Evolutionary conservation across 2,888 invertebrate genomes (phyloP).

Genomic region (Drosophila borborema): DNA sequence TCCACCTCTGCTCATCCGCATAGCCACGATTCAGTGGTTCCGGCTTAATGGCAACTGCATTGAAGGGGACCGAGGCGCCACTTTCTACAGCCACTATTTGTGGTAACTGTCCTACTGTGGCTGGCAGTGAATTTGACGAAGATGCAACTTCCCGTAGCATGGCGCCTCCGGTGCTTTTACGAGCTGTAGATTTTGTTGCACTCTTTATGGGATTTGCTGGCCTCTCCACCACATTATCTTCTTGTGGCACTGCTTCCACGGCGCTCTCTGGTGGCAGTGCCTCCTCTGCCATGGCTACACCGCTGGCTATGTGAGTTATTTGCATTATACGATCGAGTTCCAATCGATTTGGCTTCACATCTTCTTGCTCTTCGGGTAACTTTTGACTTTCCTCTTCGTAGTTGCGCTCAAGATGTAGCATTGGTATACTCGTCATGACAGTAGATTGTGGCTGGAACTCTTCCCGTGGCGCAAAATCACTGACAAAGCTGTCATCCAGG

Average conservation of each 20-base stretch:
- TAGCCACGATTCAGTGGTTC: constrained; percentile 79
- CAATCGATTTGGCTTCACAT: constrained; percentile 81
- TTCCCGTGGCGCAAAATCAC: constrained; percentile 19
- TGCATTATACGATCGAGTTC: constrained; percentile 80
- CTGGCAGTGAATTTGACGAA: not conserved
- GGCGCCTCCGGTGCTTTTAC: constrained; percentile 63
- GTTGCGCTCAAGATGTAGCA: constrained; percentile 73
- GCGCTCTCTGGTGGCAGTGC: constrained; percentile 47
- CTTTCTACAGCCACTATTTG: constrained; percentile 73
- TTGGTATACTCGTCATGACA: constrained; percentile 81
- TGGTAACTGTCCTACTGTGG: constrained; percentile 38
- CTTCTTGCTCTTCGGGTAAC: constrained; percentile 43
- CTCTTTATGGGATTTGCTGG: not conserved
- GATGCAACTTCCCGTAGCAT: constrained; percentile 13
- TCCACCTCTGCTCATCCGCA: constrained; percentile 57
- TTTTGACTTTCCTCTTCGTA: constrained; percentile 42
- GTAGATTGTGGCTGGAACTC: constrained; percentile 47
- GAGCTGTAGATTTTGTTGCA: constrained; percentile 42
- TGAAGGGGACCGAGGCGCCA: constrained; percentile 53
- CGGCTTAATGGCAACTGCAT: constrained; percentile 67
- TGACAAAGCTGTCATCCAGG: constrained; percentile 46
- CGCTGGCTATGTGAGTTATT: constrained; percentile 80
- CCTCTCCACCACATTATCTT: constrained; percentile 10
- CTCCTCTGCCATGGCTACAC: constrained; percentile 69
- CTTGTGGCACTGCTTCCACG: constrained; percentile 40